Evolutionary conservation across 1,140 invertebrate genomes (phyloP).

Genomic region (Amphibalanus amphitrite): DNA sequence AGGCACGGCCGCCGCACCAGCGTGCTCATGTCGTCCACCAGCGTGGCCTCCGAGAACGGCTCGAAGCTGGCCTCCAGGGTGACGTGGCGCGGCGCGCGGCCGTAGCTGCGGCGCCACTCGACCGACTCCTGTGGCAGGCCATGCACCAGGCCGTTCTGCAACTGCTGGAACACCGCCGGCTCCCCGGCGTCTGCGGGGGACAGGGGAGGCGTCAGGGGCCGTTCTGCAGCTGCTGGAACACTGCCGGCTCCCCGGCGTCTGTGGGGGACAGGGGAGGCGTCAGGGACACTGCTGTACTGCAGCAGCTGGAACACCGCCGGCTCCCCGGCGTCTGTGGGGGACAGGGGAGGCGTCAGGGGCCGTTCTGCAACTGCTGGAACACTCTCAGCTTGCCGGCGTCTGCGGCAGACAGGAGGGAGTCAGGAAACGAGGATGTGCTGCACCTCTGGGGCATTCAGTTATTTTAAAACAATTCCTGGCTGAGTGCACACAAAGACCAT

Average conservation of each 20-base stretch:
- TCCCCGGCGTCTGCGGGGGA: slow-evolving; percentile 86
- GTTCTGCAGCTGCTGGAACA: too few species aligned
- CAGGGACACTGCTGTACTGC: slow-evolving; percentile 35
- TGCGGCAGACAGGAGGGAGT: too few species aligned
- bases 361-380: too few species aligned
- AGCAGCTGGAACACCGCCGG: slow-evolving; percentile 66
- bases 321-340: slow-evolving; percentile 81
- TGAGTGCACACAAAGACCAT: too few species aligned
- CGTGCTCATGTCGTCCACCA: slow-evolving; percentile 32
- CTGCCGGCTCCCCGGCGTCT: too few species aligned
- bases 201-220: too few species aligned
- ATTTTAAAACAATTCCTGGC: too few species aligned
- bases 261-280: too few species aligned
- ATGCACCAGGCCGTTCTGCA: slow-evolving; percentile 54
- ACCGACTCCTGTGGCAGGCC: slow-evolving; percentile 64
- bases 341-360: too few species aligned
- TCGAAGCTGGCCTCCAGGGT: slow-evolving; percentile 67
- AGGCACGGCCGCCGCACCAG: slow-evolving; percentile 72
- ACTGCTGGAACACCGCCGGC: slow-evolving; percentile 60
- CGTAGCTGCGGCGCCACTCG: slow-evolving; percentile 76
- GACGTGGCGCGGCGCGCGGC: slow-evolving; percentile 59
- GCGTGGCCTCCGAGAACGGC: slow-evolving; percentile 38
- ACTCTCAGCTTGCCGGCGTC: too few species aligned
- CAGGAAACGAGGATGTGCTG: too few species aligned
- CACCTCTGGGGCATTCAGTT: too few species aligned